phyloP scores from a whole-genome alignment of 2,113 vertebrate genomes.

The Coptodon bakossiorum region DNA sequence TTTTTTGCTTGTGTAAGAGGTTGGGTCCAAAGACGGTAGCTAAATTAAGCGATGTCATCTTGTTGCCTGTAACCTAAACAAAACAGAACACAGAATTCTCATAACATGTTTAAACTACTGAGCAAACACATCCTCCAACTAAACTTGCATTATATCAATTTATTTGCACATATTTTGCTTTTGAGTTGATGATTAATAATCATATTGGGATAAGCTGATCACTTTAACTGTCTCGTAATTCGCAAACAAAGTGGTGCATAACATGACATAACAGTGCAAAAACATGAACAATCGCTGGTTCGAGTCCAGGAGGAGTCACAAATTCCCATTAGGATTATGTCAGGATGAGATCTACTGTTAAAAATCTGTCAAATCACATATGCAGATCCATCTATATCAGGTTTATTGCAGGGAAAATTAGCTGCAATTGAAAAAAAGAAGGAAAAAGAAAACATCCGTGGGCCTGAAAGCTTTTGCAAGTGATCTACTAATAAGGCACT shows the following conservation, averaged over 20 bases:
- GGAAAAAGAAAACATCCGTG: background rate
- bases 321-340: background rate
- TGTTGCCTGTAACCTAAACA: slow-evolving; percentile 88
- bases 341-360: background rate
- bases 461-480: background rate
- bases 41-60: slow-evolving; percentile 95
- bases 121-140: background rate
- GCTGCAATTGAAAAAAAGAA: background rate
- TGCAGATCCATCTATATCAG: background rate
- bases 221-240: background rate
- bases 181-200: background rate
- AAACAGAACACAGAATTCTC: background rate
- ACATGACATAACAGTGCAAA: background rate
- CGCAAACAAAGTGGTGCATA: background rate
- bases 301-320: background rate
- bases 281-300: background rate
- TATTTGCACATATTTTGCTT: background rate
- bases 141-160: background rate
- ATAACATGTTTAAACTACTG: background rate
- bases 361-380: background rate
- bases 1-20: slow-evolving; percentile 92
- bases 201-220: background rate
- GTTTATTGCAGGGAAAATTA: background rate
- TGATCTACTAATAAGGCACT: background rate
- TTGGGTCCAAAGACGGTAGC: slow-evolving; percentile 98